Percentiles rank a stretch among this genome's conserved stretches.
Evolutionary conservation across 2,113 vertebrate species (phyloP).

Genomic region (Zapus hudsonius): DNA sequence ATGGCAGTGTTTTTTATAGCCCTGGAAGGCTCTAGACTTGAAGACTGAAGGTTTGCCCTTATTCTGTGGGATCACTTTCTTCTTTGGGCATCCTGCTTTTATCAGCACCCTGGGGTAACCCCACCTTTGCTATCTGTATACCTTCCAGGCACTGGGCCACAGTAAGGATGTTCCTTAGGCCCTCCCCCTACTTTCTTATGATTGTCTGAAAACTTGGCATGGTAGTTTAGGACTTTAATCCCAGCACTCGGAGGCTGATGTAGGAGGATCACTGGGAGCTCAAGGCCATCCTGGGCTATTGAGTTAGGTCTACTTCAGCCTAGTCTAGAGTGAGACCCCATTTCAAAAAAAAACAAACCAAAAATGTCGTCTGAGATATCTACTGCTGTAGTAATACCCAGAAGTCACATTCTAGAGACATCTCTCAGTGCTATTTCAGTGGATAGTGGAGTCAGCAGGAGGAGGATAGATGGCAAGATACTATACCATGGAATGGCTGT

Average conservation of each 20-base stretch:
- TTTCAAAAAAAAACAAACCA: no score
- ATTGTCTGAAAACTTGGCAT: no score
- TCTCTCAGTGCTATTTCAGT: not conserved
- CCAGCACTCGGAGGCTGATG: no score
- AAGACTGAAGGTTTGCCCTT: not conserved
- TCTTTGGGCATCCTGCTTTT: not conserved
- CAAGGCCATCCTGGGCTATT: no score
- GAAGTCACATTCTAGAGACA: not conserved
- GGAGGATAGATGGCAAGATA: not conserved
- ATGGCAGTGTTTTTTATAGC: no score
- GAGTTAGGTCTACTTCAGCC: no score
- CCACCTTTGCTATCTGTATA: accelerated
- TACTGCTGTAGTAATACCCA: accelerated
- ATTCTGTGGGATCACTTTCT: accelerated
- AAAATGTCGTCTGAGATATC: no score
- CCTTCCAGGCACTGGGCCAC: not conserved
- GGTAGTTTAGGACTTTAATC: no score
- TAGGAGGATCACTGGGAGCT: no score
- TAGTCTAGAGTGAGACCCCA: no score
- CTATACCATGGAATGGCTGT: not conserved
- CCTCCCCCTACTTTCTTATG: no score
- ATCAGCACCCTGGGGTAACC: not conserved
- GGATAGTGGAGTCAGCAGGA: not conserved
- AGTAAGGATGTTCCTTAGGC: not conserved
- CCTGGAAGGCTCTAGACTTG: not conserved